Base-by-base conservation (phyloP, 2,113 vertebrate genomes). In the Coptodon rendalli region DNA sequence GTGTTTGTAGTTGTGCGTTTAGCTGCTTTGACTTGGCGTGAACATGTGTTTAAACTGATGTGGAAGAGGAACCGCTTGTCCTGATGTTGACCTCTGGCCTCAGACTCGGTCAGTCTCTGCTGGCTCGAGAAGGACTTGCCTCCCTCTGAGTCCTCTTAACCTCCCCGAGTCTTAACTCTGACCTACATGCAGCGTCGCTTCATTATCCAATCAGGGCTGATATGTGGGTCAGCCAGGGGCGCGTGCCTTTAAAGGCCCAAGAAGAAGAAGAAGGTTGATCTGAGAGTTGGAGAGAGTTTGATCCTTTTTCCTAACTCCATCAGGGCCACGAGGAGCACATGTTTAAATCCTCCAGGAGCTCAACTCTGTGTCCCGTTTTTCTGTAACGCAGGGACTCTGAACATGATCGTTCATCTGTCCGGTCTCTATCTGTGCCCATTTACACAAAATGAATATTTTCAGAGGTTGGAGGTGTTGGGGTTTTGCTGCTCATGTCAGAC, bases 151-250 rank as follows among this genome's bases (percentile, higher is more conserved):
- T 85, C 73, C 61, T 61, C 82, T 91, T 83, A 83, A 17, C 45
- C 36, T 12, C 22, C 16, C 52, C 0, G 31, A 17, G 71, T 87
- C 87, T 92, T 86, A 92, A 16, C 90, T 24, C 71, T 93, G 94
- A 93, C 92, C 94, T 82, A 91, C 81, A 91, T 93, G 90, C 56
- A 10, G 88, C 13, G 73, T 17, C 4, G 17, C 80, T 56, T 38
- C 27, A 1, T 89, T 48, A 91, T 91, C 90, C 87, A 85, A 34
- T 89, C 22, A 86, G 24, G 13, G n/a, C 40, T 34, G 45, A 81
- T 52, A 91, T 89, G 85, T 91, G 90, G 93, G 90, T 87, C 88
- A 87, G 10, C 9, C 11, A 4, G 34, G 73, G 53, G 1, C 3
- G 38, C n/a, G 27, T 2, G 84, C 22, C 53, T 53, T 27, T 80